Evolutionary conservation across 1,140 invertebrate species (phyloP).

Genomic region (Drosophila sp.): DNA sequence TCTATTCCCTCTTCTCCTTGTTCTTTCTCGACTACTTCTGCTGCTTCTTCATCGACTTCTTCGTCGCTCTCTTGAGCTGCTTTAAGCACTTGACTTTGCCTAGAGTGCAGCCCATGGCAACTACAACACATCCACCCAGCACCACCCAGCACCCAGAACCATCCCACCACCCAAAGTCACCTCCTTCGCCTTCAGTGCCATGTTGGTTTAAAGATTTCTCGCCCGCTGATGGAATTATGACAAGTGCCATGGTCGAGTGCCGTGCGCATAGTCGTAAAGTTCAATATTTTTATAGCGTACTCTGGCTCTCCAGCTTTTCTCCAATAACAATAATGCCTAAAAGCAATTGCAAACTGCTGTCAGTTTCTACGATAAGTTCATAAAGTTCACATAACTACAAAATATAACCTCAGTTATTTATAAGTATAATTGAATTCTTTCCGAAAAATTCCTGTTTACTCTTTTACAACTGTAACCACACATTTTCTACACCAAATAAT

Average conservation of each 20-base stretch:
- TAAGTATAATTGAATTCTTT: no score
- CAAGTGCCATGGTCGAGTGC: slow-evolving; percentile 70
- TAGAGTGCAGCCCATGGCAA: slow-evolving; percentile 44
- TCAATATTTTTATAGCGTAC: slow-evolving; percentile 76
- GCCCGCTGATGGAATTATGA: slow-evolving; percentile 75
- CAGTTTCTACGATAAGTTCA: slow-evolving; percentile 17
- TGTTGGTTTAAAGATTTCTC: slow-evolving; percentile 74
- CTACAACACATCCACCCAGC: slow-evolving; percentile 13
- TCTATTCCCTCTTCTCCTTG: slow-evolving; percentile 28
- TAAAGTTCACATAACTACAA: no score
- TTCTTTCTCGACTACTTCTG: not conserved
- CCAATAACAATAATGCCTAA: slow-evolving; percentile 49
- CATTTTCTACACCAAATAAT: not conserved
- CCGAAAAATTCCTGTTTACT: no score
- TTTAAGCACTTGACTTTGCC: slow-evolving; percentile 81
- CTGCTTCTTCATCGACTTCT: slow-evolving; percentile 7
- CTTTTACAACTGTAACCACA: not conserved
- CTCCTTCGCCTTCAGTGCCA: slow-evolving; percentile 16
- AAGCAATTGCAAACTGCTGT: slow-evolving; percentile 30
- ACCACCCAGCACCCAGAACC: no score
- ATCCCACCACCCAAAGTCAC: slow-evolving; percentile 13
- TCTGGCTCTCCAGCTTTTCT: slow-evolving; percentile 28
- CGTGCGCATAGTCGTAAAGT: slow-evolving; percentile 69
- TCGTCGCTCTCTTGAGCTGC: slow-evolving; percentile 73
- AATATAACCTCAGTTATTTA: no score